phyloP scores from a whole-genome alignment of 2,113 vertebrate genomes.

The Phyllopteryx taeniolatus region DNA sequence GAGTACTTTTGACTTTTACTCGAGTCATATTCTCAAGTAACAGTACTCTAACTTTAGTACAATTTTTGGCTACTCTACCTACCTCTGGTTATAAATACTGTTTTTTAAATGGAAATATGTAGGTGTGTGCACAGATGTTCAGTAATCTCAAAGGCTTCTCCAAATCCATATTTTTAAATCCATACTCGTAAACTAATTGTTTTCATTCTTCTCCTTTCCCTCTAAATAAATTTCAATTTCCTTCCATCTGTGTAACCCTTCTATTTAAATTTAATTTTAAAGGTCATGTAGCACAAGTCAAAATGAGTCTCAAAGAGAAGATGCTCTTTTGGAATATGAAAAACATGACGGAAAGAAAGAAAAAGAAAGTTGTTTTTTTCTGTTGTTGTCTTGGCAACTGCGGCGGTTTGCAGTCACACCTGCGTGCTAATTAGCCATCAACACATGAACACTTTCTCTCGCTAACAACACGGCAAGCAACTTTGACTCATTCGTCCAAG shows the following conservation, averaged over 20 bases:
- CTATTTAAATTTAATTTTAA: not conserved
- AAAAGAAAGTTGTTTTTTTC: not conserved
- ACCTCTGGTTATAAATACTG: too few relatives aligned
- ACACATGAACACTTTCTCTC: not conserved
- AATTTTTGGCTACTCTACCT: too few relatives aligned
- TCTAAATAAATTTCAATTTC: not conserved
- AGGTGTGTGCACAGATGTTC: too few relatives aligned
- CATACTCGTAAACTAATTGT: too few relatives aligned
- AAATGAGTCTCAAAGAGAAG: not conserved
- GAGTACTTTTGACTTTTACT: too few relatives aligned
- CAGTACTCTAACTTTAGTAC: too few relatives aligned
- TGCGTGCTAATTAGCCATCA: constrained; percentile 46
- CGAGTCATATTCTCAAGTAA: too few relatives aligned
- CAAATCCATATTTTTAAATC: too few relatives aligned
- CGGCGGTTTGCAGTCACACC: constrained; percentile 47
- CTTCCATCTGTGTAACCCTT: not conserved
- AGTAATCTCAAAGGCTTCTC: too few relatives aligned
- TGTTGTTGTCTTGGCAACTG: constrained; percentile 19
- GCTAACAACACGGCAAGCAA: constrained; percentile 17
- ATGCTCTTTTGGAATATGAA: not conserved
- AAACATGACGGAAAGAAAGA: not conserved
- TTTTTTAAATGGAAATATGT: too few relatives aligned
- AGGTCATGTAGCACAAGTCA: not conserved
- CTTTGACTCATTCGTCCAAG: not conserved
- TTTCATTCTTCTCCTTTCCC: too few relatives aligned